Evolutionary conservation across 2,113 vertebrate genomes (phyloP).

Genomic region (Hydrochoerus hydrochaeris): DNA sequence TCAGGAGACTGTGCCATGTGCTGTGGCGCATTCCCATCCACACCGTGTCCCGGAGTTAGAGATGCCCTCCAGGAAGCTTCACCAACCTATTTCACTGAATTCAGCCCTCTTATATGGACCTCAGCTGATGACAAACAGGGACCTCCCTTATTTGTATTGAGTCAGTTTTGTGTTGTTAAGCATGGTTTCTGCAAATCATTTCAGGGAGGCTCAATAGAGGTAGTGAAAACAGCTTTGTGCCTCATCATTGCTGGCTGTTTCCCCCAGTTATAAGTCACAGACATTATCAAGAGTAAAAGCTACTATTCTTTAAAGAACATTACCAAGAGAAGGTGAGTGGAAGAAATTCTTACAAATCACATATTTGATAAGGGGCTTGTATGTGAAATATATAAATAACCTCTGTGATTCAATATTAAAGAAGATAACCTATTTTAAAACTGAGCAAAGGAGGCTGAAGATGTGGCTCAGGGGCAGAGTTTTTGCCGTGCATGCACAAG

Average conservation of each 20-base stretch:
- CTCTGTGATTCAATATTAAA: background rate
- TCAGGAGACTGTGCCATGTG: accelerated
- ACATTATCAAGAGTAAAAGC: conserved; percentile 12
- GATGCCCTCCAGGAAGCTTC: background rate
- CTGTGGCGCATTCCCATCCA: background rate
- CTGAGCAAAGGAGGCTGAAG: background rate
- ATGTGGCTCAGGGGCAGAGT: background rate
- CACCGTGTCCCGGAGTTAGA: background rate
- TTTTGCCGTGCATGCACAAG: background rate
- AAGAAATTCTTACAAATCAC: background rate
- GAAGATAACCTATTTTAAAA: conserved; percentile 9
- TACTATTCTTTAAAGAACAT: background rate
- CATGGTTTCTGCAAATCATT: background rate
- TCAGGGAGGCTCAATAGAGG: background rate
- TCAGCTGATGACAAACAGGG: background rate
- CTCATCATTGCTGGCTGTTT: conserved; percentile 10
- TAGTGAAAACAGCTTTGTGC: background rate
- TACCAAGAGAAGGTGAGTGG: background rate
- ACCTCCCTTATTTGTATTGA: background rate
- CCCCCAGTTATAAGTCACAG: background rate
- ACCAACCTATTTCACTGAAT: background rate
- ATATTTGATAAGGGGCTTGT: background rate
- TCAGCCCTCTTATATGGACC: background rate
- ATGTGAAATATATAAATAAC: background rate
- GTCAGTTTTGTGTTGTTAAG: background rate